A percentile compares a stretch with the other conserved stretches of the same genome.
Conservation (phyloP, 2,113 vertebrate genomes). For the Gambusia affinis region DNA sequence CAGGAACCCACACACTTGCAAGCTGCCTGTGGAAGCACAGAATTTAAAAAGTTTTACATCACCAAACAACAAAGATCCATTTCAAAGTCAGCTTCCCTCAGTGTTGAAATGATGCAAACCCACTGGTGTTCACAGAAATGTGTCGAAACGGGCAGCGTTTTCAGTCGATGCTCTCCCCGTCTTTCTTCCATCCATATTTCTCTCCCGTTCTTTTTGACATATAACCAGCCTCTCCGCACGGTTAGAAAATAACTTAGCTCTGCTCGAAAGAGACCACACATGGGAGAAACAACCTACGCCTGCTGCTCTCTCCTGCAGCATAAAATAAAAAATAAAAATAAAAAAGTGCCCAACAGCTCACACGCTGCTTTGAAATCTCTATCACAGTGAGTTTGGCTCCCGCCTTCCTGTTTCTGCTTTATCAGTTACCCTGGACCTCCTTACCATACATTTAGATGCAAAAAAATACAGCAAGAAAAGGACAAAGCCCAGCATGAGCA, state of each 20-base stretch:
- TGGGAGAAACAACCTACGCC: constrained; percentile 73
- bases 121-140: constrained; percentile 62
- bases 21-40: constrained; percentile 55
- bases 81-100: constrained; percentile 65
- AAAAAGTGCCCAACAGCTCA: constrained; percentile 55
- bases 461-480: constrained; percentile 36
- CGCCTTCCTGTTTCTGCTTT: constrained; percentile 38
- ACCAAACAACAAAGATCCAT: constrained; percentile 50
- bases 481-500: constrained; percentile 40
- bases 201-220: constrained; percentile 64
- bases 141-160: constrained; percentile 57
- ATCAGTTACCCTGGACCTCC: constrained; percentile 36
- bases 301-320: constrained; percentile 69
- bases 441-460: constrained; percentile 50
- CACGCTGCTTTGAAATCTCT: constrained; percentile 63
- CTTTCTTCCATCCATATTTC: constrained; percentile 64
- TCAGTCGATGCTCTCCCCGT: constrained; percentile 57
- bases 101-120: constrained; percentile 71
- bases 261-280: constrained; percentile 70
- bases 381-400: constrained; percentile 43
- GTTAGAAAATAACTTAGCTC: constrained; percentile 72
- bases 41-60: constrained; percentile 46
- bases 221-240: constrained; percentile 64
- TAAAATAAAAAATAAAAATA: constrained; percentile 33
- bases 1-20: constrained; percentile 53